Evolutionary conservation across 2,888 invertebrate species (phyloP), one percentile per base, ranked within the genome.

Genomic region (Drosophila flavopinicola): DNA sequence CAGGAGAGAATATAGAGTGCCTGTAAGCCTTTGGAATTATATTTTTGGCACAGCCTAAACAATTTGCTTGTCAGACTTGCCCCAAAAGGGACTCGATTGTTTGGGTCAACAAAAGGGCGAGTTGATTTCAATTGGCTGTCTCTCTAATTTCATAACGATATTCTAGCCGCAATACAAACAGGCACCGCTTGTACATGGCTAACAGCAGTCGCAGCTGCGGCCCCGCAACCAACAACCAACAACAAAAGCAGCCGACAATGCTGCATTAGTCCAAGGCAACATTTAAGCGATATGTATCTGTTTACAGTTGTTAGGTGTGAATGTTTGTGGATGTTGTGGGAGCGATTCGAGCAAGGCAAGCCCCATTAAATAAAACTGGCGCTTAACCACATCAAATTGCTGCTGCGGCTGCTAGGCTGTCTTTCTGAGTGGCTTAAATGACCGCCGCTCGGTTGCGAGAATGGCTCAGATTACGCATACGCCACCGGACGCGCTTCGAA

Each of bases 311-410:
- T 20, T 42, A 60, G 53, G 63, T 79, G 84, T 23, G 54, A 61
- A 68, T 70, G 61, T 54, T 53, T 64, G 51, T 58, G 54, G 24
- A 10, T 58, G 23, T 53, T 64, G 51, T 58, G 54, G 24, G n/a
- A 60, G 23, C 48, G 59, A 61, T 53, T 72, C 51, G 54, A 57
- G 51, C 71, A 69, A 68, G 32, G 48, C 41, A 60, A 49, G 60
- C 51, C 20, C 44, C 59, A 78, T 80, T 77, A 73, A 73, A 73
- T 73, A 47, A 64, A 73, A 67, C 70, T 57, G 39, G 29, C 45
- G 44, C 57, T 53, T 47, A 51, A 75, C 78, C 71, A 59, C 74
- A 66, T 64, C 41, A 41, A 75, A 66, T 66, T 49, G 60, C 38
- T 39, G 32, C 23, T 20, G 39, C 33, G 51, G 59, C 48, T 41